Conservation (phyloP, 2,888 invertebrate species). For the Theristus sp. region DNA sequence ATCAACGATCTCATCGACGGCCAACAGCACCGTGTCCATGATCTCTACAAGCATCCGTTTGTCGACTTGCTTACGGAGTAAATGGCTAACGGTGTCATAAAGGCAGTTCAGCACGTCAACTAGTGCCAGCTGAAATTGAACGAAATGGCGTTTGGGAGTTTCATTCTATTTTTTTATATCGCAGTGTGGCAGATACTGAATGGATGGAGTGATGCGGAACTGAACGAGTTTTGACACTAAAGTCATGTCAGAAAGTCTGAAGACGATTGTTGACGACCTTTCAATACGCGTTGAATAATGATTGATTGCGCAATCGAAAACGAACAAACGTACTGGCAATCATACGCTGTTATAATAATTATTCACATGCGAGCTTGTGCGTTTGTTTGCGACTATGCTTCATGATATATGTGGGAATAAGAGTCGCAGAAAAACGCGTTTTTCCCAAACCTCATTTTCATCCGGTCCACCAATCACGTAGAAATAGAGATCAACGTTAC, state of each 20-base stretch:
- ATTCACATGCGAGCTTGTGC: too few species aligned
- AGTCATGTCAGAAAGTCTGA: too few species aligned
- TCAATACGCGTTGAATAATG: too few species aligned
- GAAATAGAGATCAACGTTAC: constrained; percentile 92
- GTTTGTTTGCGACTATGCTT: not conserved
- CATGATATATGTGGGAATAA: not conserved
- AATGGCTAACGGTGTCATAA: constrained; percentile 81
- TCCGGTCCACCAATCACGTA: constrained; percentile 94
- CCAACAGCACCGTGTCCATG: constrained; percentile 81
- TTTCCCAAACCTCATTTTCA: constrained; percentile 65
- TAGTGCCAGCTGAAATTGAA: constrained; percentile 63
- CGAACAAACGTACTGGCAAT: not conserved
- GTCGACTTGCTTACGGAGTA: constrained; percentile 56
- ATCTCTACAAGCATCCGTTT: constrained; percentile 74
- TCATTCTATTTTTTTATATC: too few species aligned
- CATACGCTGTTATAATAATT: not conserved
- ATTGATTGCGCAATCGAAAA: too few species aligned
- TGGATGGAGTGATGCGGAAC: too few species aligned
- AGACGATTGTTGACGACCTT: too few species aligned
- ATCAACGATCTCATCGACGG: constrained; percentile 95
- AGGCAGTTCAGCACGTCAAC: constrained; percentile 81
- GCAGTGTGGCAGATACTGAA: too few species aligned
- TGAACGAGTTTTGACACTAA: too few species aligned
- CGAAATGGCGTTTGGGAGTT: too few species aligned
- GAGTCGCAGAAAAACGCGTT: not conserved